Evolutionary conservation across 2,888 invertebrate genomes (phyloP), one percentile per base, ranked within the genome.

Genomic region (Lasioglossum oenotherae): DNA sequence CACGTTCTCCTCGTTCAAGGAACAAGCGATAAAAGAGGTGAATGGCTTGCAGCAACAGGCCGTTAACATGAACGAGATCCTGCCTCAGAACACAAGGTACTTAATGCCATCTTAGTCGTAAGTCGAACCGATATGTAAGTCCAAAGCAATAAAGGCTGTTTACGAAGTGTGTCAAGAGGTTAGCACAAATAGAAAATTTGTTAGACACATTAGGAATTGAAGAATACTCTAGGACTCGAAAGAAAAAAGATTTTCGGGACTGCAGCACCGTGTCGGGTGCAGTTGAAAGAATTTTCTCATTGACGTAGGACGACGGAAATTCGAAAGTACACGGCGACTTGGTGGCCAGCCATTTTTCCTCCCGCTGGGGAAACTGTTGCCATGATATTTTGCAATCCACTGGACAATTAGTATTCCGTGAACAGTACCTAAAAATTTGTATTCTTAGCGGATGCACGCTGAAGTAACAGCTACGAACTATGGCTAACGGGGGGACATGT

Each of bases 61-160:
- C 44, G 94, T 95, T 5, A 95, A 94, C 76, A 95, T 95, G 94
- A 95, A 94, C 74, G 95, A 95, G 84, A 94, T 95, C 81, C 91
- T 95, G 82, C 94, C 94, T 16, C 95, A 95, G 87, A 95, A 94
- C 67, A 92, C 93, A 85, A 95, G 95, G 92, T 95, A 95, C 91
- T 91, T 95, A 79, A 94, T 94, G 94, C 94, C 94, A 80, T 95
- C 95, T 89, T 95, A 95, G 94, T 92, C 90, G 79, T 91, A 92
- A 74, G 79, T 73, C 14, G 81, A 87, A 81, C 74, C 74, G 60
- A 53, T 23, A 69, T 74, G 16, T 79, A 44, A 80, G 80, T 81
- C 76, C 81, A 87, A 89, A 92, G 92, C 88, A 92, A 90, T 92
- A 85, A 88, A 85, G 83, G 84, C 86, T 88, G 82, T 88, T 88